These are phyloP conservation scores for Spea multiplicata DNA, from an alignment of 2,113 vertebrate genomes.

Conservation along the genomic window DNA sequence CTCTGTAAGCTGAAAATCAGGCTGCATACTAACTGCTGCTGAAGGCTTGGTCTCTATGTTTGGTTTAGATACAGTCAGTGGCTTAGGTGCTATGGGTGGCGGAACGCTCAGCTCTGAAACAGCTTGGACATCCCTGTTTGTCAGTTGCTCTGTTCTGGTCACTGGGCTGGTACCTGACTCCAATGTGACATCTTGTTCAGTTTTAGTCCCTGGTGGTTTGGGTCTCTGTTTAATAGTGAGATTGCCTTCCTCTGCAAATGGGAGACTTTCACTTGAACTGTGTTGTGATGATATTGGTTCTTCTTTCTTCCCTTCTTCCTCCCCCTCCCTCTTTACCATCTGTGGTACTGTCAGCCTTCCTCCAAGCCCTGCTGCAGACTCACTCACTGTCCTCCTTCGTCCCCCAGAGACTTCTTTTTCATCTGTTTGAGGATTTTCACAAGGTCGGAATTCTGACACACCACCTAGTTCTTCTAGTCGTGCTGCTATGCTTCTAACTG, in stretches of 20 bases:
- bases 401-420: conserved; percentile 51
- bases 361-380: conserved; percentile 58
- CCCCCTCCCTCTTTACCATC: conserved; percentile 58
- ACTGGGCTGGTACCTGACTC: conserved; percentile 12
- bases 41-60: neutral
- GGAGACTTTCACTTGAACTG: conserved; percentile 78
- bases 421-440: conserved; percentile 44
- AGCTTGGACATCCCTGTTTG: rapidly evolving
- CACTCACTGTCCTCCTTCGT: conserved; percentile 71
- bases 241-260: conserved; percentile 92
- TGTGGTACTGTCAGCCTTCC: conserved; percentile 37
- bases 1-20: conserved; percentile 90
- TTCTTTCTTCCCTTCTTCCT: conserved; percentile 42
- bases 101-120: neutral
- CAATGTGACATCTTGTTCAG: rapidly evolving
- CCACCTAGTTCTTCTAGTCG: conserved; percentile 53
- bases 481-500: conserved; percentile 59
- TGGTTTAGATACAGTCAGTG: conserved; percentile 25
- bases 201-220: conserved; percentile 58
- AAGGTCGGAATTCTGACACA: neutral
- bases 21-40: conserved; percentile 49
- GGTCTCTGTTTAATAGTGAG: conserved; percentile 93
- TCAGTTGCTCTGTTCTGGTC: conserved; percentile 33
- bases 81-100: conserved; percentile 11
- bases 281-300: conserved; percentile 63